These are phyloP conservation scores for Lithobates pipiens DNA, from an alignment of 2,797 vertebrate species.

Conservation along the genomic window DNA sequence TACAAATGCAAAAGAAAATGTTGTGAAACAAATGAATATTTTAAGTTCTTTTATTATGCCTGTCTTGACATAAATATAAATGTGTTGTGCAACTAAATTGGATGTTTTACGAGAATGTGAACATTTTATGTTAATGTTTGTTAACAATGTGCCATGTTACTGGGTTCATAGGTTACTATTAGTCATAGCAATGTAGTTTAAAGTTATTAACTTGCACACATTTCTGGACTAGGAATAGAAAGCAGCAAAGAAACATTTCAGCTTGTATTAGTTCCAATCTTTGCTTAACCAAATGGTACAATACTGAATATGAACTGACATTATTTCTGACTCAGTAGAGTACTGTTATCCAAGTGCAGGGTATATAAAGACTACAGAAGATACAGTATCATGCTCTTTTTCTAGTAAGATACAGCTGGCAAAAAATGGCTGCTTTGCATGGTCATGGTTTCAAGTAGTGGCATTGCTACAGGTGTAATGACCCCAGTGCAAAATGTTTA, in stretches of 20 bases:
- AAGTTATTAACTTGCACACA: background rate
- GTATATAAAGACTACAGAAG: too few species aligned
- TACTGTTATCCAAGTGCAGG: too few species aligned
- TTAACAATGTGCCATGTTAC: background rate
- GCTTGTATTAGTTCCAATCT: background rate
- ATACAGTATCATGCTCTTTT: too few species aligned
- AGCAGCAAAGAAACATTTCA: background rate
- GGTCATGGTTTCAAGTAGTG: too few species aligned
- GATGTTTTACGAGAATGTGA: background rate
- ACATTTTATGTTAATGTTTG: background rate
- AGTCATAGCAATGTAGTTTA: background rate
- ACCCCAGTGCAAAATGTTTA: too few species aligned
- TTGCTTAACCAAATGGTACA: background rate
- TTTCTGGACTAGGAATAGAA: background rate
- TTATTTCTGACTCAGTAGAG: too few species aligned
- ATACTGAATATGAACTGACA: too few species aligned
- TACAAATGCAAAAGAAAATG: slow-evolving; percentile 3
- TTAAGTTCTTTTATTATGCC: background rate
- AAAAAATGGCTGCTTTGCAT: too few species aligned
- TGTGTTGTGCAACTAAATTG: background rate
- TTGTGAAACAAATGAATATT: slow-evolving; percentile 36
- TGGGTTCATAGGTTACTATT: background rate
- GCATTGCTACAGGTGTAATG: too few species aligned
- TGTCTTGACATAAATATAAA: slow-evolving; percentile 11
- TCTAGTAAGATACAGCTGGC: too few species aligned